Evolutionary conservation across 1,140 invertebrate species (phyloP).

Genomic region (Drosophila ironensis): DNA sequence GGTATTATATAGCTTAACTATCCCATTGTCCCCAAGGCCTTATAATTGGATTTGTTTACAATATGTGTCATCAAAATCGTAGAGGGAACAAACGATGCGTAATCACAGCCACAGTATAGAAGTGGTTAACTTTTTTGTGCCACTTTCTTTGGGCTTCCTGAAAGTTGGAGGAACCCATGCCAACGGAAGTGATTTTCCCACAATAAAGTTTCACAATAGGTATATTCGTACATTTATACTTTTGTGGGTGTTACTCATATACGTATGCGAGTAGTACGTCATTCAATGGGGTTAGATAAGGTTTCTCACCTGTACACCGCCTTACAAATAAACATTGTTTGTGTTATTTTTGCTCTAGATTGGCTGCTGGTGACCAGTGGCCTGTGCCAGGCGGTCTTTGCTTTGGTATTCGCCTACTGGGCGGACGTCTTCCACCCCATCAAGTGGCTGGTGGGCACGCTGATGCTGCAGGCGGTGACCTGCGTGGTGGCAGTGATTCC

Average conservation of each 20-base stretch:
- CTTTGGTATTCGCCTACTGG: conserved; percentile 84
- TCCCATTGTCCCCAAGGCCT: not conserved
- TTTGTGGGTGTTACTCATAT: too few relatives aligned
- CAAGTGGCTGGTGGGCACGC: conserved; percentile 84
- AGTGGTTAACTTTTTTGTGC: not conserved
- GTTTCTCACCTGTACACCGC: not conserved
- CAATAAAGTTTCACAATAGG: not conserved
- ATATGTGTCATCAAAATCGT: conserved; percentile 9
- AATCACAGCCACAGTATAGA: too few relatives aligned
- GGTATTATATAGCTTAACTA: too few relatives aligned
- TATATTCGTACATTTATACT: too few relatives aligned
- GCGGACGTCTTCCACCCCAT: conserved; percentile 85
- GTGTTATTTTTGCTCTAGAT: conserved; percentile 76
- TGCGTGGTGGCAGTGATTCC: conserved; percentile 84
- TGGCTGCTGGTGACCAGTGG: conserved; percentile 84
- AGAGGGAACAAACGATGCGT: conserved; percentile 20
- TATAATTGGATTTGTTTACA: not conserved
- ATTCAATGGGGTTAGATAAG: conserved; percentile 20
- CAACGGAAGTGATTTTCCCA: conserved; percentile 13
- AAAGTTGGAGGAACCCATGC: not conserved
- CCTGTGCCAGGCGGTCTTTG: conserved; percentile 83
- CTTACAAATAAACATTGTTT: not conserved
- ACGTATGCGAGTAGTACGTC: too few relatives aligned
- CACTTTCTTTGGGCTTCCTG: not conserved
- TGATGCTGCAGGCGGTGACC: conserved; percentile 84